Conservation (phyloP, 2,113 vertebrate genomes). For the Origma solitaria region DNA sequence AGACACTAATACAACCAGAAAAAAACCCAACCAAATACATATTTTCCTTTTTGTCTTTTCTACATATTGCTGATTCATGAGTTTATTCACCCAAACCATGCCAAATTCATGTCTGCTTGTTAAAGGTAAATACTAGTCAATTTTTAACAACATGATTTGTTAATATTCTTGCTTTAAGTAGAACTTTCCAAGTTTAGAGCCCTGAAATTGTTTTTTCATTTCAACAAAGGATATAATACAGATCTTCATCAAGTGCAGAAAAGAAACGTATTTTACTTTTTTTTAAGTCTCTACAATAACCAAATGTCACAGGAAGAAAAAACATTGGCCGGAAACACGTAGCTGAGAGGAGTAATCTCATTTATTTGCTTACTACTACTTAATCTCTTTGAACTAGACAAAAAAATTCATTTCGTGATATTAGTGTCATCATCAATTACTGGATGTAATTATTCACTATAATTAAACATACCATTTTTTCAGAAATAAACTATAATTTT, state of each 20-base stretch:
- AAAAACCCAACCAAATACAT: not conserved
- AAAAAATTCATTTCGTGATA: not conserved
- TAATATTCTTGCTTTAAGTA: not conserved
- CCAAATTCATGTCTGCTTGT: not conserved
- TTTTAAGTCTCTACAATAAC: not conserved
- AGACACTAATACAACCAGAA: not conserved
- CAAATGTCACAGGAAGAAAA: not conserved
- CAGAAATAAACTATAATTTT: not conserved
- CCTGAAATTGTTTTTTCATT: not conserved
- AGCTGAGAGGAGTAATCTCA: not conserved
- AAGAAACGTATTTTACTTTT: not conserved
- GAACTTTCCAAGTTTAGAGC: not conserved
- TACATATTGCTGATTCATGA: not conserved
- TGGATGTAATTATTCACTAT: constrained; percentile 37
- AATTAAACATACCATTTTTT: constrained; percentile 21
- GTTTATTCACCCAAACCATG: not conserved
- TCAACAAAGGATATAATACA: not conserved
- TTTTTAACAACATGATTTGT: not conserved
- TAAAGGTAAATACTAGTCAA: not conserved
- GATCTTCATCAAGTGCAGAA: not conserved
- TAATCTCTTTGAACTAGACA: not conserved
- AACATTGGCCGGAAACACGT: not conserved
- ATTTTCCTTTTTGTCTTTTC: not conserved
- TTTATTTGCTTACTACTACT: constrained; percentile 7
- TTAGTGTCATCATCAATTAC: constrained; percentile 11